Evolutionary conservation across 2,888 invertebrate genomes (phyloP).

Genomic region (Rosalia funebris): DNA sequence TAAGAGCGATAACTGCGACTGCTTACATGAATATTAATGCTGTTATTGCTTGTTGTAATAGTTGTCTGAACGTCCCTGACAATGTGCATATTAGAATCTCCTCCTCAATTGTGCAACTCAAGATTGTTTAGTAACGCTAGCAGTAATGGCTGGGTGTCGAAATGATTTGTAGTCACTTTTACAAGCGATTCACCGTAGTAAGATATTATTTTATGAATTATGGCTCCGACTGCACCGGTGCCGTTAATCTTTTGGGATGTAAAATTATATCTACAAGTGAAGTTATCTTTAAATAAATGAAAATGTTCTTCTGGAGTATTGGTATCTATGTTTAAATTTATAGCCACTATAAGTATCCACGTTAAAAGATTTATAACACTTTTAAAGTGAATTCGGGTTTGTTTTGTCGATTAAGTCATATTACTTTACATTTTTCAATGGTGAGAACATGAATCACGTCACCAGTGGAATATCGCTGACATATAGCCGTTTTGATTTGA

Average conservation of each 20-base stretch:
- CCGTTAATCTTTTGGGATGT: conserved; percentile 49
- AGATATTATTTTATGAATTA: conserved; percentile 51
- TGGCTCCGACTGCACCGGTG: conserved; percentile 41
- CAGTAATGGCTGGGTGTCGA: conserved; percentile 55
- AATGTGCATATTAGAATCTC: conserved; percentile 21
- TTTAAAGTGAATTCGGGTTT: conserved; percentile 40
- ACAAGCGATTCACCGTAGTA: conserved; percentile 42
- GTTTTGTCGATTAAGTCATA: conserved; percentile 40
- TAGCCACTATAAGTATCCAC: conserved; percentile 28
- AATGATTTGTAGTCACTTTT: conserved; percentile 56
- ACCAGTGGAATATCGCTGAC: neutral
- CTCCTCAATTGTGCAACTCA: conserved; percentile 36
- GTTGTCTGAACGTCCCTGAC: conserved; percentile 23
- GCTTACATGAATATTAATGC: conserved; percentile 27
- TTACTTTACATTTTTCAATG: conserved; percentile 42
- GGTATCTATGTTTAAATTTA: conserved; percentile 36
- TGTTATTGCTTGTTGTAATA: conserved; percentile 22
- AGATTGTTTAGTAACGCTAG: conserved; percentile 36
- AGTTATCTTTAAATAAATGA: conserved; percentile 49
- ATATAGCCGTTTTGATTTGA: neutral
- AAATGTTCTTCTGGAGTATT: conserved; percentile 45
- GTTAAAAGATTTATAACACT: conserved; percentile 45
- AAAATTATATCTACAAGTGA: conserved; percentile 44
- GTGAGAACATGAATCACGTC: conserved; percentile 35
- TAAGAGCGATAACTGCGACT: conserved; percentile 17